Evolutionary conservation across 2,888 invertebrate species (phyloP).

Genomic region (Chouioia cunea): DNA sequence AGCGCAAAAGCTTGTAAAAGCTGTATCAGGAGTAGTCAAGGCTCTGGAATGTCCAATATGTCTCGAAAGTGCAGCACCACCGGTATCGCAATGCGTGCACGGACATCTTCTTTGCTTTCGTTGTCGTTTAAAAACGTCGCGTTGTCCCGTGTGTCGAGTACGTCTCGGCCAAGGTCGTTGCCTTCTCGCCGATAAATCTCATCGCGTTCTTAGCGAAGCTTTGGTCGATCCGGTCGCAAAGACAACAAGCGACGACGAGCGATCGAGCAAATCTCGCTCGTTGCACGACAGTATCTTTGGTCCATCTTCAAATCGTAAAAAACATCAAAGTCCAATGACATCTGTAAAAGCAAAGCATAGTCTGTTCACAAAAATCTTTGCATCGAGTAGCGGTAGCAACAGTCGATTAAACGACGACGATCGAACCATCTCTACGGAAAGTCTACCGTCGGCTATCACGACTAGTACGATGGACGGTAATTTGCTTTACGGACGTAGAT

Average conservation of each 20-base stretch:
- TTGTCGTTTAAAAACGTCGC: slow-evolving; percentile 72
- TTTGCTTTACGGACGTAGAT: slow-evolving; percentile 45
- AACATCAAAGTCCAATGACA: not conserved
- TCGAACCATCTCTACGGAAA: slow-evolving; percentile 63
- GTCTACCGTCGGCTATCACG: slow-evolving; percentile 53
- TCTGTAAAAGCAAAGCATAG: slow-evolving; percentile 38
- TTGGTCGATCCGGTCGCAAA: slow-evolving; percentile 50
- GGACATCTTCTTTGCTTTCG: slow-evolving; percentile 74
- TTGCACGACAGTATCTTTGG: slow-evolving; percentile 43
- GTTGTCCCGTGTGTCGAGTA: slow-evolving; percentile 75
- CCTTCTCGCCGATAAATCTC: slow-evolving; percentile 63
- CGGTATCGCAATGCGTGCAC: slow-evolving; percentile 75
- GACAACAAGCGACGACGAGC: slow-evolving; percentile 51
- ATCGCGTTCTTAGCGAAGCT: slow-evolving; percentile 59
- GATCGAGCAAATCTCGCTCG: slow-evolving; percentile 35
- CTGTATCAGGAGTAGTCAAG: slow-evolving; percentile 60
- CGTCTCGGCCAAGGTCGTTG: slow-evolving; percentile 65
- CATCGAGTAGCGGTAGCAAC: slow-evolving; percentile 12
- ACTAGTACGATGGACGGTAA: slow-evolving; percentile 44
- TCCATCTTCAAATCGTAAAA: not conserved
- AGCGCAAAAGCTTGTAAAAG: slow-evolving; percentile 60
- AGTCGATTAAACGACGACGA: slow-evolving; percentile 53
- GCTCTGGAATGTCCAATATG: slow-evolving; percentile 76
- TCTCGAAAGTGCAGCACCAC: slow-evolving; percentile 75
- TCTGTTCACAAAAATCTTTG: slow-evolving; percentile 47